phyloP scores from a whole-genome alignment of 2,797 vertebrate genomes.

The Enteromius anoplus region DNA sequence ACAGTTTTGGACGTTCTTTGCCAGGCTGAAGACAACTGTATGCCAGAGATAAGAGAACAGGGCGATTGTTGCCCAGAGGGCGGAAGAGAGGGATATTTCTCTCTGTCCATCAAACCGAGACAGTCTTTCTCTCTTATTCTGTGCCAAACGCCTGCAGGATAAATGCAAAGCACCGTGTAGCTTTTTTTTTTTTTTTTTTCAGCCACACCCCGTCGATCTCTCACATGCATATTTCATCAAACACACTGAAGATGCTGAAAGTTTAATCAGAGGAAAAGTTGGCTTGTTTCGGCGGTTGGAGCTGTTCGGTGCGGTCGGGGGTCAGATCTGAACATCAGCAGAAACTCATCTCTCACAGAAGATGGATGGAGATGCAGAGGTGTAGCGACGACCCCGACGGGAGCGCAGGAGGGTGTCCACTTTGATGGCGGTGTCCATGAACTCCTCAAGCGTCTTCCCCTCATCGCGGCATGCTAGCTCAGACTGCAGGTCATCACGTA shows the following conservation, averaged over 20 bases:
- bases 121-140: background rate
- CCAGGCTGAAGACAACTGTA: conserved; percentile 29
- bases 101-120: conserved; percentile 29
- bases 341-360: background rate
- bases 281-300: background rate
- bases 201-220: conserved; percentile 34
- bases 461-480: too few species aligned
- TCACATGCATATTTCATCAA: conserved; percentile 47
- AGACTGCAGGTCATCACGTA: too few species aligned
- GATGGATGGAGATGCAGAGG: background rate
- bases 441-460: too few species aligned
- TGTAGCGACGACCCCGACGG: too few species aligned
- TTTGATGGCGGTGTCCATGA: too few species aligned
- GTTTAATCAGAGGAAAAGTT: background rate
- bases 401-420: too few species aligned
- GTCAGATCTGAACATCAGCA: conserved; percentile 40
- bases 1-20: background rate
- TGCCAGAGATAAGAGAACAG: conserved; percentile 48
- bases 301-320: background rate
- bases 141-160: conserved; percentile 27
- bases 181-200: background rate
- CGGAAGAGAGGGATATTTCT: conserved; percentile 13
- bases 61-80: conserved; percentile 29
- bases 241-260: background rate
- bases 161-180: background rate